Evolutionary conservation across 2,888 invertebrate species (phyloP).

Genomic region (Phaedon cochleariae): DNA sequence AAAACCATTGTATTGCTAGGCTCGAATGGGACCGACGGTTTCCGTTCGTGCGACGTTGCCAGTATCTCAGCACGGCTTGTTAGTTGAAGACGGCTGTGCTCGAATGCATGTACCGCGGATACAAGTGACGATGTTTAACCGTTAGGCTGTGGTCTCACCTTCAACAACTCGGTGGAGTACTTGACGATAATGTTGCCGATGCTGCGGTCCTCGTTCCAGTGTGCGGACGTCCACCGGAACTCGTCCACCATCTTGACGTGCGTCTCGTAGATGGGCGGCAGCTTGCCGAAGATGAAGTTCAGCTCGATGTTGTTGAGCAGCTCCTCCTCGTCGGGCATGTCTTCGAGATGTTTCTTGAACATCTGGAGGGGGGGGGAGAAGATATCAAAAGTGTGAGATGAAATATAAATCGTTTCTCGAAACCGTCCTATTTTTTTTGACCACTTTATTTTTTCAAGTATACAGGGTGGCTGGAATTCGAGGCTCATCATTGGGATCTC

Average conservation of each 20-base stretch:
- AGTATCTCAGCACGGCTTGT: too few species aligned
- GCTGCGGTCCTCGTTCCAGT: slow-evolving; percentile 84
- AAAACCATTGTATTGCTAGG: too few species aligned
- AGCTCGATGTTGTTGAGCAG: slow-evolving; percentile 90
- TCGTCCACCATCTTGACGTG: slow-evolving; percentile 83
- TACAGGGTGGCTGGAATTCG: too few species aligned
- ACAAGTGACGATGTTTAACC: too few species aligned
- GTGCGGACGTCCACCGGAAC: slow-evolving; percentile 71
- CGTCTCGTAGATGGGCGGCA: slow-evolving; percentile 93
- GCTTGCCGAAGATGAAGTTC: slow-evolving; percentile 94
- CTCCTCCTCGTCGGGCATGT: slow-evolving; percentile 81
- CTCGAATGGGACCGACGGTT: too few species aligned
- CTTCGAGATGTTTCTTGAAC: slow-evolving; percentile 93
- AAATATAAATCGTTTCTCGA: not conserved
- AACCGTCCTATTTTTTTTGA: too few species aligned
- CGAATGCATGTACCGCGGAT: too few species aligned
- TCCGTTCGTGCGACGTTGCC: too few species aligned
- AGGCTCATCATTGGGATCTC: too few species aligned
- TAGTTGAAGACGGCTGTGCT: too few species aligned
- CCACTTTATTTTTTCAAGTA: too few species aligned
- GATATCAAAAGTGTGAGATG: not conserved
- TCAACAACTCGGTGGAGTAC: slow-evolving; percentile 87
- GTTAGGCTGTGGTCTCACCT: too few species aligned
- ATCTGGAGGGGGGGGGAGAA: slow-evolving; percentile 66
- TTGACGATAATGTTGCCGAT: slow-evolving; percentile 82